These are phyloP conservation scores for Lathronympha strigana DNA, from an alignment of 2,888 invertebrate genomes.

Conservation along the genomic window DNA sequence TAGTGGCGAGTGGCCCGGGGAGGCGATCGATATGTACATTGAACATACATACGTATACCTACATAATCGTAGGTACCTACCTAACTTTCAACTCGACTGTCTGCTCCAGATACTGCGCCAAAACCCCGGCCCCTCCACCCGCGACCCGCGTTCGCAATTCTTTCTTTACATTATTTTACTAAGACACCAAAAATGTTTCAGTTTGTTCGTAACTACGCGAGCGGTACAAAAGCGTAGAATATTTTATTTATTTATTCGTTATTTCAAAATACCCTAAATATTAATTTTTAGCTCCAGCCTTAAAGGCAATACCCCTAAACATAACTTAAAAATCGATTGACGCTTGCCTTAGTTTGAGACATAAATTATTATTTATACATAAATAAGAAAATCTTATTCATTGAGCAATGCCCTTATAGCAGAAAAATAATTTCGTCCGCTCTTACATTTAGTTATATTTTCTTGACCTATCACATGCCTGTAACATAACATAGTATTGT, in stretches of 20 bases:
- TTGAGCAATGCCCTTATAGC: too few relatives aligned
- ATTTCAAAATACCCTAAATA: background rate
- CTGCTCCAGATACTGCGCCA: conserved; percentile 83
- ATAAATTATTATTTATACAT: too few relatives aligned
- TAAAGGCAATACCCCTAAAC: too few relatives aligned
- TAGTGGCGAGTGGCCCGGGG: conserved; percentile 83
- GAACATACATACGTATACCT: conserved; percentile 80
- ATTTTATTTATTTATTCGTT: background rate
- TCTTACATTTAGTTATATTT: background rate
- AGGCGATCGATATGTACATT: conserved; percentile 84
- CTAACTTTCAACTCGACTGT: conserved; percentile 82
- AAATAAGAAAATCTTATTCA: too few relatives aligned
- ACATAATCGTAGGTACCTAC: conserved; percentile 77
- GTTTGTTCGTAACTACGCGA: background rate
- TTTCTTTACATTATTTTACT: conserved; percentile 37
- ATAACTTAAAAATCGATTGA: too few relatives aligned
- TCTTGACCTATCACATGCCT: background rate
- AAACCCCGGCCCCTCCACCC: conserved; percentile 69
- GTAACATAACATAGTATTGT: background rate
- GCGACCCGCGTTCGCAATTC: conserved; percentile 49
- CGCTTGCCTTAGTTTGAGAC: too few relatives aligned
- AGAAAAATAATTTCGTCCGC: background rate
- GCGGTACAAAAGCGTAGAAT: background rate
- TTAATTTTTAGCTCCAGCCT: background rate
- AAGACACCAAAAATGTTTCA: conserved; percentile 6